phyloP scores from a whole-genome alignment of 1,140 invertebrate species.

The Heliconius hewitsoni region DNA sequence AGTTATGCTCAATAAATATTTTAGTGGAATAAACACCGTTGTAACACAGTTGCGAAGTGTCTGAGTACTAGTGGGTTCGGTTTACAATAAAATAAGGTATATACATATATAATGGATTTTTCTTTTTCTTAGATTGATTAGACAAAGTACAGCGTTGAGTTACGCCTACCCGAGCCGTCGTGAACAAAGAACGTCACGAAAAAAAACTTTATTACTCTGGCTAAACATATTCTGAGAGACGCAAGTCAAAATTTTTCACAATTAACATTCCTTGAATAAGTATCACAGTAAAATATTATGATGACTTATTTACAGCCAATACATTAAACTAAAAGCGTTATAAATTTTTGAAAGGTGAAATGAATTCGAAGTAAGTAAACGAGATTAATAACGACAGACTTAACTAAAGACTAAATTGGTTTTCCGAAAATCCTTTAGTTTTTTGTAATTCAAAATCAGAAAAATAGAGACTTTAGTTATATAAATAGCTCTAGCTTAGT shows the following conservation, averaged over 20 bases:
- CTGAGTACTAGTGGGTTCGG: not conserved
- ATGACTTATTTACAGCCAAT: constrained; percentile 2
- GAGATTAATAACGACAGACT: not conserved
- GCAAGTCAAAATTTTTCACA: not conserved
- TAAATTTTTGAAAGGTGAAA: constrained; percentile 2
- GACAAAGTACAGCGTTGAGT: no score
- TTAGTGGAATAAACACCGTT: not conserved
- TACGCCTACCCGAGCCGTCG: no score
- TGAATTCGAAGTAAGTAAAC: not conserved
- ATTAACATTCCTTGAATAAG: not conserved
- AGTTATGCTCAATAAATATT: not conserved
- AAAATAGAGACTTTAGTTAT: no score
- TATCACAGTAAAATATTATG: constrained; percentile 7
- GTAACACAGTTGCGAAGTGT: not conserved
- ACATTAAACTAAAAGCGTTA: not conserved
- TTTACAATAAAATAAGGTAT: not conserved
- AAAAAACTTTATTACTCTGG: no score
- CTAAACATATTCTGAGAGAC: no score
- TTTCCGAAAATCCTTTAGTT: not conserved
- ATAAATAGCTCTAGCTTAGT: no score
- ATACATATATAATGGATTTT: no score
- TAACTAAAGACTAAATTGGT: not conserved
- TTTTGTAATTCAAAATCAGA: no score
- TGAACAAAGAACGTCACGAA: no score
- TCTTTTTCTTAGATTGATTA: not conserved